phyloP scores from a whole-genome alignment of 2,797 vertebrate species.

The Kryptolebias ocellatus region DNA sequence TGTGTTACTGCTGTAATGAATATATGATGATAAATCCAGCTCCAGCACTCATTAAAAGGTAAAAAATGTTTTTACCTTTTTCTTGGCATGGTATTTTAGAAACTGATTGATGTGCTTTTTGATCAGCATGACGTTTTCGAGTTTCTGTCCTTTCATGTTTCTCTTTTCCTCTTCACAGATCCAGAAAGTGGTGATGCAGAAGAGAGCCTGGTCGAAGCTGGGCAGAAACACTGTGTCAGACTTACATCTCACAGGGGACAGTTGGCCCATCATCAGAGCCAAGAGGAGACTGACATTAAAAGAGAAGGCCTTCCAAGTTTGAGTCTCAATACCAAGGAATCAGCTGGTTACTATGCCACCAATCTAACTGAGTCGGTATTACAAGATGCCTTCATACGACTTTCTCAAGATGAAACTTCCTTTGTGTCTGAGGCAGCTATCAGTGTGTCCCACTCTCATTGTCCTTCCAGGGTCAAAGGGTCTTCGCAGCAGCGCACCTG shows the following conservation, averaged over 20 bases:
- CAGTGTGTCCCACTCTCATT: slow-evolving; percentile 75
- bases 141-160: slow-evolving; percentile 34
- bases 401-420: slow-evolving; percentile 89
- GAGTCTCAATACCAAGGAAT: slow-evolving; percentile 73
- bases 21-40: slow-evolving; percentile 10
- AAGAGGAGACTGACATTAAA: slow-evolving; percentile 67
- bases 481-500: slow-evolving; percentile 78
- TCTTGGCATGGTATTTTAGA: slow-evolving; percentile 26
- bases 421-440: slow-evolving; percentile 85
- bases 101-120: slow-evolving; percentile 39
- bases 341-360: slow-evolving; percentile 91
- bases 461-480: slow-evolving; percentile 62
- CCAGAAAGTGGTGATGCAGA: slow-evolving; percentile 78
- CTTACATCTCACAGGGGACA: slow-evolving; percentile 74
- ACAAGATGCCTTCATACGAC: slow-evolving; percentile 94
- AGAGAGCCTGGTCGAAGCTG: slow-evolving; percentile 71
- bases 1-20: slow-evolving; percentile 13
- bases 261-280: slow-evolving; percentile 63
- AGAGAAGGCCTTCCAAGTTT: slow-evolving; percentile 31
- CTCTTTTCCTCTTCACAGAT: slow-evolving; percentile 77
- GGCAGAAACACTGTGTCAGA: slow-evolving; percentile 72
- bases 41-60: slow-evolving; percentile 11
- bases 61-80: slow-evolving; percentile 25
- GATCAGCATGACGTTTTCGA: slow-evolving; percentile 48
- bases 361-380: slow-evolving; percentile 95